Percentiles rank a stretch among this genome's conserved stretches.
phyloP scores from a whole-genome alignment of 2,797 vertebrate species.

The Heterohyrax brucei region DNA sequence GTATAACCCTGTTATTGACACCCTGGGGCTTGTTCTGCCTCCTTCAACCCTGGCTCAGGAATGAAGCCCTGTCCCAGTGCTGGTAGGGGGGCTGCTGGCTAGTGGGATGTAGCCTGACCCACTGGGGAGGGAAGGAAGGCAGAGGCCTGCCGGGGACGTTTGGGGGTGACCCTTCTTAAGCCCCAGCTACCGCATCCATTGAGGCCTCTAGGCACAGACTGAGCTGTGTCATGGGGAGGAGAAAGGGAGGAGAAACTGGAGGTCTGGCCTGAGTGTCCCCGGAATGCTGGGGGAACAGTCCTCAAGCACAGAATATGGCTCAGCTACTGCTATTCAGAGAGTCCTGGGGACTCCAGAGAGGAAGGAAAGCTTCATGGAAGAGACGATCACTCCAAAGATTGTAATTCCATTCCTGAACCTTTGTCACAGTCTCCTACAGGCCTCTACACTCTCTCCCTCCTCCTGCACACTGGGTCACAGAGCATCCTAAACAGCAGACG shows the following conservation, averaged over 20 bases:
- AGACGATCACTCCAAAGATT: rapidly evolving
- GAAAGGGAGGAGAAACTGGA: not conserved
- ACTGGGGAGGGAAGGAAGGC: too few relatives aligned
- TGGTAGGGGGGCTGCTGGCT: too few relatives aligned
- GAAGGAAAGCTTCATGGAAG: not conserved
- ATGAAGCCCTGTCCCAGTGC: rapidly evolving
- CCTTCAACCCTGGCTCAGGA: conserved; percentile 39
- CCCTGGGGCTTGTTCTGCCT: conserved; percentile 77
- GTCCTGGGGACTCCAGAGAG: not conserved
- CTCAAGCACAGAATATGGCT: rapidly evolving
- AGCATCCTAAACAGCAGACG: not conserved
- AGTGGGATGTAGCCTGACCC: not conserved
- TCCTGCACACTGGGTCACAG: not conserved
- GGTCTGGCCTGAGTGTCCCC: not conserved
- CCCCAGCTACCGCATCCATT: not conserved
- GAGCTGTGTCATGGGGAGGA: not conserved
- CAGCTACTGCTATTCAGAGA: not conserved
- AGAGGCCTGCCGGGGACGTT: not conserved
- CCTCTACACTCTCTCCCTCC: not conserved
- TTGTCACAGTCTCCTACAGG: not conserved
- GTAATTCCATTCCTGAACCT: not conserved
- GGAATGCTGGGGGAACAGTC: not conserved
- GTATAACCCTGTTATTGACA: conserved; percentile 76
- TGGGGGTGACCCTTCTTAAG: not conserved
- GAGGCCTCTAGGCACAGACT: not conserved